Conservation (phyloP, 2,113 vertebrate genomes). For the Ibidorhyncha struthersii region DNA sequence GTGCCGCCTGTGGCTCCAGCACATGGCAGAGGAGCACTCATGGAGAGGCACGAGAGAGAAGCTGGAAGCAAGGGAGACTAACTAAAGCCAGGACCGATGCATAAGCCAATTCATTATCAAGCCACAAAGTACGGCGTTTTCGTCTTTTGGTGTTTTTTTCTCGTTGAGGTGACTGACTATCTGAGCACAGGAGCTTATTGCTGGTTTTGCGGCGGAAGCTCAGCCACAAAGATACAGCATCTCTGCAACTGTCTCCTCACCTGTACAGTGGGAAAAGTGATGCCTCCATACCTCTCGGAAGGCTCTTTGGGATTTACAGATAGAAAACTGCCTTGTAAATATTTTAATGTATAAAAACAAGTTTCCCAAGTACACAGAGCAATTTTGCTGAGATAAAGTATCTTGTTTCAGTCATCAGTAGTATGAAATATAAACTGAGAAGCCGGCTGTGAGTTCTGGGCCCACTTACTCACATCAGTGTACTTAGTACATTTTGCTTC, state of each 20-base stretch:
- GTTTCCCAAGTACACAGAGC: slow-evolving; percentile 3
- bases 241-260: neutral
- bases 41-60: neutral
- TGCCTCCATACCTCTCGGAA: neutral
- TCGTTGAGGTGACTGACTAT: neutral
- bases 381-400: slow-evolving; percentile 8
- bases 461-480: neutral
- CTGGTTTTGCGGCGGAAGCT: neutral
- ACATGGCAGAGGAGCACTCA: neutral
- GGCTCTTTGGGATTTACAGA: neutral
- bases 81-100: neutral
- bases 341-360: neutral
- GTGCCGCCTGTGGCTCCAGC: neutral
- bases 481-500: neutral
- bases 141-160: neutral
- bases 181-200: neutral
- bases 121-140: neutral
- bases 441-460: neutral
- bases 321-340: neutral
- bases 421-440: slow-evolving; percentile 4
- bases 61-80: neutral
- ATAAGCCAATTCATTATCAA: neutral
- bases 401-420: neutral
- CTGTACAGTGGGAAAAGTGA: neutral
- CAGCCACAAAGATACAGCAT: neutral